Conservation (phyloP, 2,113 vertebrate genomes). For the Cebidichthys violaceus region DNA sequence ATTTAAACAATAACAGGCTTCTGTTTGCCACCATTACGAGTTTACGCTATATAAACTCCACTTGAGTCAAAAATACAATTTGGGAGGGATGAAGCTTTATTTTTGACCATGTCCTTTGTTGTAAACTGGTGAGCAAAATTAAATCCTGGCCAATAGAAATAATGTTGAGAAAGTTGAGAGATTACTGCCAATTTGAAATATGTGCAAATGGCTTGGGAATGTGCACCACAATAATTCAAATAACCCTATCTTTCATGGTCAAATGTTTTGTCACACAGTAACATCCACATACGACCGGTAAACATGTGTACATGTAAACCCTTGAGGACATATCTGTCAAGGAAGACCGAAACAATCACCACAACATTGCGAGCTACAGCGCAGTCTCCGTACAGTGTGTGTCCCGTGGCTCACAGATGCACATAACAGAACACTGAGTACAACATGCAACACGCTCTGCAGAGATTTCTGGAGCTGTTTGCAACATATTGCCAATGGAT, state of each 20-base stretch:
- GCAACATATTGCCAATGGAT: constrained; percentile 56
- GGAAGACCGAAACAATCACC: constrained; percentile 13
- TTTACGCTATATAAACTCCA: background rate
- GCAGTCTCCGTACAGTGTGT: background rate
- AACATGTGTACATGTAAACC: constrained; percentile 1
- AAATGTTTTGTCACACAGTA: background rate
- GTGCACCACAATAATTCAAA: background rate
- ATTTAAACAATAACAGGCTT: background rate
- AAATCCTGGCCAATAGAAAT: background rate
- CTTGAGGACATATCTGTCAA: background rate
- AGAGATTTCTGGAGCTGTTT: constrained; percentile 40
- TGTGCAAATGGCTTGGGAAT: background rate
- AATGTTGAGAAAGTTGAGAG: background rate
- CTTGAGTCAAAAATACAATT: background rate
- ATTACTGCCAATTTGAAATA: background rate
- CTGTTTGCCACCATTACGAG: background rate
- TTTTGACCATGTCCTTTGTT: background rate
- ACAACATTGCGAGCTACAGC: background rate
- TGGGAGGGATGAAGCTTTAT: background rate
- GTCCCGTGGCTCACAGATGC: constrained; percentile 30
- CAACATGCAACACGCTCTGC: constrained; percentile 38
- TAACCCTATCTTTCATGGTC: background rate
- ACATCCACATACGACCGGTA: background rate
- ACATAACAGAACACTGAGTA: constrained; percentile 27
- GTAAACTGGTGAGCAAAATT: background rate